Evolutionary conservation across 1,140 invertebrate genomes (phyloP), one percentile per base, ranked within the genome.

Genomic region (Lethrus apterus): DNA sequence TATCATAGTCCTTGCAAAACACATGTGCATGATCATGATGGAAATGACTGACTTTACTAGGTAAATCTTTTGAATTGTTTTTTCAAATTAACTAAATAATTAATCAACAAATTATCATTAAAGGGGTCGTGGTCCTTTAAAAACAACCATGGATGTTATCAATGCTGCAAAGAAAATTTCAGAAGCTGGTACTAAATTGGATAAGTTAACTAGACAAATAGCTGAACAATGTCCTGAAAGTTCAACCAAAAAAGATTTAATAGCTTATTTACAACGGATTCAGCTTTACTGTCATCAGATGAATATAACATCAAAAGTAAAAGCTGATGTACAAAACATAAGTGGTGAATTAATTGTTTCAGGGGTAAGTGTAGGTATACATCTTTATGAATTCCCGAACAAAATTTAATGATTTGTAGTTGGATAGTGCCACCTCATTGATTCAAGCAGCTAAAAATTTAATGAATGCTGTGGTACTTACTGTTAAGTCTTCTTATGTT

Each of bases 21-120:
- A 98, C 65, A 99, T 99, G 88, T 99, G 96, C 70, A 96, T 98
- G 87, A 99, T 99, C 54, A 98, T 99, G 95, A 94, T 98, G 86
- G 95, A 99, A 70, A 99, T 99, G 97, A 99, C 96, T 4, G 96
- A 99, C 67, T 99, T 99, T 63, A 99, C 95, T 2, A 82, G 95
- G 88, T 92, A 71, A 9, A 3, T 20, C 13, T 4, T 20, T 13
- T n/a, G 17, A n/a, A n/a, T n/a, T n/a, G n/a, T n/a, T n/a, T n/a
- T n/a, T n/a, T n/a, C n/a, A n/a, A n/a, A n/a, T n/a, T n/a, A n/a
- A n/a, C n/a, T n/a, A n/a, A n/a, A n/a, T n/a, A n/a, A n/a, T n/a
- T n/a, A n/a, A n/a, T n/a, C n/a, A n/a, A n/a, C n/a, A n/a, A n/a
- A 9, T 36, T 21, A 13, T 9, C 2, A 18, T 48, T 70, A 21